A percentile compares a stretch with the other conserved stretches of the same genome.
phyloP scores from a whole-genome alignment of 2,888 invertebrate genomes.

The Lutraria lutraria region DNA sequence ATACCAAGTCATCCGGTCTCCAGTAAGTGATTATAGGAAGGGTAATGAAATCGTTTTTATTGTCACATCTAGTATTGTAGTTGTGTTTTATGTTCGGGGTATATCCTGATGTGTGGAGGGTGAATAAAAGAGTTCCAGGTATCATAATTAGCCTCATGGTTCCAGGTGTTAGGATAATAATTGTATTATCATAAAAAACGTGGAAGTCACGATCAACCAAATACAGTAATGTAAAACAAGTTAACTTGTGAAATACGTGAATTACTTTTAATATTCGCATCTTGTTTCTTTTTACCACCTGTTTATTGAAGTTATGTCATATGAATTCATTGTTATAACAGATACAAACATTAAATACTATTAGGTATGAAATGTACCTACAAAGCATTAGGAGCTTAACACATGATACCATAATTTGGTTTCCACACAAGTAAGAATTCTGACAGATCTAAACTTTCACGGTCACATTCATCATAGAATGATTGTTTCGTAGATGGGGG shows the following conservation, averaged over 20 bases:
- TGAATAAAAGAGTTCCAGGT: not conserved
- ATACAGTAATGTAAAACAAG: no score
- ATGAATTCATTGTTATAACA: no score
- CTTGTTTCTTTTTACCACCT: no score
- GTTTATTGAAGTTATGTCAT: no score
- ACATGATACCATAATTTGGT: no score
- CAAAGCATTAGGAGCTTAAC: no score
- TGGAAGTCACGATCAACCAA: no score
- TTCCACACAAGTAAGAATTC: not conserved
- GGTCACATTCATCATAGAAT: not conserved
- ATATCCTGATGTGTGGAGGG: not conserved
- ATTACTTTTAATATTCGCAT: no score
- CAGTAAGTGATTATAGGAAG: not conserved
- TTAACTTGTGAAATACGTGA: no score
- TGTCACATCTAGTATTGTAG: not conserved
- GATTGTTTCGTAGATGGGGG: not conserved
- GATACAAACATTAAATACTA: no score
- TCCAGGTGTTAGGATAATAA: not conserved
- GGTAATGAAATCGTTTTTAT: conserved; percentile 2
- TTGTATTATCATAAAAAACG: no score
- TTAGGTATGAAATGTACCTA: no score
- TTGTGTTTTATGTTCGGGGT: not conserved
- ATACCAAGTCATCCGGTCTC: not conserved
- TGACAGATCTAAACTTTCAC: not conserved
- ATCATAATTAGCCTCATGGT: not conserved